Evolutionary conservation across 2,797 vertebrate genomes (phyloP).

Genomic region (Anableps anableps): DNA sequence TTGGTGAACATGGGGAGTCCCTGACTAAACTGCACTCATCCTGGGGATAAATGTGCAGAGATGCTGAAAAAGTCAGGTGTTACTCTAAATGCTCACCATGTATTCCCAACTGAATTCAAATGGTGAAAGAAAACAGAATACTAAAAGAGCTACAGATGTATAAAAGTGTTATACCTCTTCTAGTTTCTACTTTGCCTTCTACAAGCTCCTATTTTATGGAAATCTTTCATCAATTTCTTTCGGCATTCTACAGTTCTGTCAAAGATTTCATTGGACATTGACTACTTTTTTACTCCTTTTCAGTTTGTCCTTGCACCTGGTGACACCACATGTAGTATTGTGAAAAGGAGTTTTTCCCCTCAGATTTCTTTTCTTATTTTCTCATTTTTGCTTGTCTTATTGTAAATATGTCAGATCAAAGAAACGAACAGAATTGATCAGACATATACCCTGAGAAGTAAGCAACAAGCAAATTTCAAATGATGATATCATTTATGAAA

Average conservation of each 20-base stretch:
- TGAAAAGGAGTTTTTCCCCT: background rate
- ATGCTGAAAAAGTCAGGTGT: background rate
- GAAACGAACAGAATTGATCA: background rate
- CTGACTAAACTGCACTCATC: constrained; percentile 2
- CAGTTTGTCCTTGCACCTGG: background rate
- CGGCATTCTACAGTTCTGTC: too few species aligned
- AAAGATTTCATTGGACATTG: background rate
- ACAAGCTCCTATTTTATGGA: background rate
- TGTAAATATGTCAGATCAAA: background rate
- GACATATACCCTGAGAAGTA: background rate
- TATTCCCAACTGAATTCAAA: constrained; percentile 18
- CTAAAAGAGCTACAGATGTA: background rate
- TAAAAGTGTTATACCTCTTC: background rate
- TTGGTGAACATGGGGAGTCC: background rate
- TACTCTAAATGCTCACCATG: constrained; percentile 12
- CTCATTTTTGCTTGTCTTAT: background rate
- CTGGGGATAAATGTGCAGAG: background rate
- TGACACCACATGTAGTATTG: background rate
- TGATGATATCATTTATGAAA: background rate
- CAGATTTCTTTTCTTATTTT: background rate
- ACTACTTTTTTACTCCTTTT: background rate
- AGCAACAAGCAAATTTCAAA: background rate
- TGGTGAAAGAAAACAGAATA: constrained; percentile 14
- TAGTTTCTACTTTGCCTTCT: background rate
- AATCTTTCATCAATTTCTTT: too few species aligned